phyloP scores from a whole-genome alignment of 2,888 invertebrate species.

The Napeogenes inachia region DNA sequence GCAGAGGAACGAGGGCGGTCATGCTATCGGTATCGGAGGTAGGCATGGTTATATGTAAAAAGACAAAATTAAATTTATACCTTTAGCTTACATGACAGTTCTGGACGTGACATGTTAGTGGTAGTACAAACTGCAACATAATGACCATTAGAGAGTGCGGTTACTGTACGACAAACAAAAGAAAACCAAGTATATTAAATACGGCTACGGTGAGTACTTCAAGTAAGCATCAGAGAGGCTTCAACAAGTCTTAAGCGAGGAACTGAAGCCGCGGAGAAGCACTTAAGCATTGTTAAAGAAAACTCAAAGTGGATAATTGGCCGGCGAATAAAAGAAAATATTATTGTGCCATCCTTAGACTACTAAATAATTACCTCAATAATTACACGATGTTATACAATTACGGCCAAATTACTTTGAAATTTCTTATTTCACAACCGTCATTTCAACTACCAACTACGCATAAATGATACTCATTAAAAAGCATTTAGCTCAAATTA shows the following conservation, averaged over 20 bases:
- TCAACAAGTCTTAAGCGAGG: slow-evolving; percentile 72
- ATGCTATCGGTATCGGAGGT: slow-evolving; percentile 64
- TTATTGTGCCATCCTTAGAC: slow-evolving; percentile 18
- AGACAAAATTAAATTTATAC: slow-evolving; percentile 74
- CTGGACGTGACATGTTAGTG: slow-evolving; percentile 78
- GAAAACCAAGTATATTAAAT: slow-evolving; percentile 72
- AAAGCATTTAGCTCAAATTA: slow-evolving; percentile 53
- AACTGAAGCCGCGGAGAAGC: slow-evolving; percentile 74
- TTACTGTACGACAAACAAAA: slow-evolving; percentile 78
- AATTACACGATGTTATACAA: slow-evolving; percentile 5
- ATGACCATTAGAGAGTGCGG: slow-evolving; percentile 78
- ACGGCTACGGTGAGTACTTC: slow-evolving; percentile 73
- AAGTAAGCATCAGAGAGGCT: slow-evolving; percentile 72
- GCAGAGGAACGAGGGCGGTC: slow-evolving; percentile 58
- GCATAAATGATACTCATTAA: slow-evolving; percentile 47
- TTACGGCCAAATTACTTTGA: slow-evolving; percentile 48
- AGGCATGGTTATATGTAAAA: slow-evolving; percentile 70
- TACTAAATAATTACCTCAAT: not conserved
- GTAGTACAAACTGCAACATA: slow-evolving; percentile 78
- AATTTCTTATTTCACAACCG: slow-evolving; percentile 63
- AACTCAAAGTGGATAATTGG: slow-evolving; percentile 55
- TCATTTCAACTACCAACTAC: slow-evolving; percentile 74
- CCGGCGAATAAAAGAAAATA: slow-evolving; percentile 27
- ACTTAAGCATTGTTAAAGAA: slow-evolving; percentile 62
- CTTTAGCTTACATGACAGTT: slow-evolving; percentile 78